Conservation (phyloP, 2,888 invertebrate genomes). For the Lasioglossum lativentre region DNA sequence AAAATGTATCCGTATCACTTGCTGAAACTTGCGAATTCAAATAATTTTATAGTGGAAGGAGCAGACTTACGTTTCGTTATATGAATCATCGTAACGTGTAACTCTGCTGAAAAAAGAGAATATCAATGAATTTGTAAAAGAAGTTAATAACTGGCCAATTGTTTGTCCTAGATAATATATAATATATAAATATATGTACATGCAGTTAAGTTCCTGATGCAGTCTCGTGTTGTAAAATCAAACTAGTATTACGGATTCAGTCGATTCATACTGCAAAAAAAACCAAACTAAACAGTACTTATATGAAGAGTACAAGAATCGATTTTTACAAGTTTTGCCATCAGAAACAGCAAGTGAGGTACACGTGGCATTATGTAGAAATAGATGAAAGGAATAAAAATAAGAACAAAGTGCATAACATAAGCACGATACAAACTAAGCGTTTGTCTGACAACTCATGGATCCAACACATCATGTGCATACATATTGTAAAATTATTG, state of each 20-base stretch:
- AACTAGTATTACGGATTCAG: slow-evolving; percentile 78
- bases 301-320: slow-evolving; percentile 62
- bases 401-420: slow-evolving; percentile 70
- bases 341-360: slow-evolving; percentile 73
- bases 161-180: slow-evolving; percentile 78
- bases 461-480: slow-evolving; percentile 78
- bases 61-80: slow-evolving; percentile 61
- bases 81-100: slow-evolving; percentile 70
- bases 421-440: slow-evolving; percentile 72
- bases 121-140: slow-evolving; percentile 74
- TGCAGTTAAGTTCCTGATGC: slow-evolving; percentile 82
- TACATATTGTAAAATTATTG: slow-evolving; percentile 81
- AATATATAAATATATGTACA: slow-evolving; percentile 73
- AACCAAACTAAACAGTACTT: slow-evolving; percentile 56
- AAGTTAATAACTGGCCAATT: slow-evolving; percentile 74
- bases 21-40: slow-evolving; percentile 50
- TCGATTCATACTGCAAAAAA: slow-evolving; percentile 57
- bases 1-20: slow-evolving; percentile 47
- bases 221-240: slow-evolving; percentile 82
- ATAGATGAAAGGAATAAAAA: slow-evolving; percentile 63
- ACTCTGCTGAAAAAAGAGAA: slow-evolving; percentile 66
- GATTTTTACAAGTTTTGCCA: slow-evolving; percentile 74
- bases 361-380: slow-evolving; percentile 76
- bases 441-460: slow-evolving; percentile 74
- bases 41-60: slow-evolving; percentile 56